Conservation (phyloP, 2,888 invertebrate species). For the Cyaniris semiargus region DNA sequence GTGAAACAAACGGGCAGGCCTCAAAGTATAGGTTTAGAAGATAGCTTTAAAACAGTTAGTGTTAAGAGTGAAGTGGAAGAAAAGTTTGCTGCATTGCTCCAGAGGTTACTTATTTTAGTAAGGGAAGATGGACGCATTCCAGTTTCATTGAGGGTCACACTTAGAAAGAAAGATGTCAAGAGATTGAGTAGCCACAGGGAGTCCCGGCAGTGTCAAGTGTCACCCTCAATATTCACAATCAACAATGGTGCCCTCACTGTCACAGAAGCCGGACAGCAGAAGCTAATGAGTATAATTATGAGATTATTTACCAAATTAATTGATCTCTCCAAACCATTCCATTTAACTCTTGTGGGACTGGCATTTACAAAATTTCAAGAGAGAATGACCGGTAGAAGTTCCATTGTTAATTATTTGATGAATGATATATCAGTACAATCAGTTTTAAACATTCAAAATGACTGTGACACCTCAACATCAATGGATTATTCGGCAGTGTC, state of each 20-base stretch:
- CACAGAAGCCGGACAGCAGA: conserved; percentile 80
- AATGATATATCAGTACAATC: conserved; percentile 90
- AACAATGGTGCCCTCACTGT: conserved; percentile 72
- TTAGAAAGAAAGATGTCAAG: conserved; percentile 85
- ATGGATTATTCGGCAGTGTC: conserved; percentile 76
- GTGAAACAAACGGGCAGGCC: conserved; percentile 89
- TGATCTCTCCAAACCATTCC: conserved; percentile 86
- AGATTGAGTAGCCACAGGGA: conserved; percentile 86
- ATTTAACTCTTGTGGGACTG: conserved; percentile 89
- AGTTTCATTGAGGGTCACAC: conserved; percentile 86
- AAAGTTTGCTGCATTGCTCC: conserved; percentile 84
- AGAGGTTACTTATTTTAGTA: conserved; percentile 85
- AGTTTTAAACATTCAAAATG: conserved; percentile 83
- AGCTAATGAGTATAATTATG: conserved; percentile 86
- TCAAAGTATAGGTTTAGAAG: conserved; percentile 89
- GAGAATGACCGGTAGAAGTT: conserved; percentile 84
- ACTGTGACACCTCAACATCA: conserved; percentile 71
- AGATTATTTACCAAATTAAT: conserved; percentile 87
- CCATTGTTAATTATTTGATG: conserved; percentile 87
- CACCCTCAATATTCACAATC: conserved; percentile 82
- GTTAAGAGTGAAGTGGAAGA: conserved; percentile 87
- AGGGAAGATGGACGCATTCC: conserved; percentile 90
- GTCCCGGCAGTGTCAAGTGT: conserved; percentile 87
- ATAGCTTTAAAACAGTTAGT: conserved; percentile 87
- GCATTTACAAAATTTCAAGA: conserved; percentile 91